A percentile compares a stretch with the other conserved stretches of the same genome.
phyloP scores from a whole-genome alignment of 1,140 invertebrate genomes.

The Choristoneura fumiferana region DNA sequence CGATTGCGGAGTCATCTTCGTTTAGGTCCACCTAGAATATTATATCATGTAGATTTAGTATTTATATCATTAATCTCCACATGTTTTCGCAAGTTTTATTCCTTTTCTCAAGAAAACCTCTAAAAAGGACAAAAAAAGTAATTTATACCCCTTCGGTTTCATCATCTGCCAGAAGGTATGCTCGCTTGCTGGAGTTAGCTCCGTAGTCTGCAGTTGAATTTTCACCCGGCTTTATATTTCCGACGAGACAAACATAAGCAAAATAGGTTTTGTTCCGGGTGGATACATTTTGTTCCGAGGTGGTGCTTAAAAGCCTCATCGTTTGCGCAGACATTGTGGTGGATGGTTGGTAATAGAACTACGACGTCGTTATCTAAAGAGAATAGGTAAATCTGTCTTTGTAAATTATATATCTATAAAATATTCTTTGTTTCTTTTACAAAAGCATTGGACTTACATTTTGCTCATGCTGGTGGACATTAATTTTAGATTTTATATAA shows the following conservation, averaged over 20 bases:
- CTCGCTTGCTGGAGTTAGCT: not conserved
- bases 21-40: constrained; percentile 32
- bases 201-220: not conserved
- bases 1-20: constrained; percentile 38
- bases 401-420: too few relatives aligned
- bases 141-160: constrained; percentile 18
- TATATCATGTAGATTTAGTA: too few relatives aligned
- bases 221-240: constrained; percentile 39
- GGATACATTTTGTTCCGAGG: constrained; percentile 53
- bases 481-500: too few relatives aligned
- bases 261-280: constrained; percentile 23
- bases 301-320: constrained; percentile 46
- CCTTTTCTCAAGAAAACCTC: too few relatives aligned
- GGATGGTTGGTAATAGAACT: constrained; percentile 1
- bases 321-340: constrained; percentile 24
- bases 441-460: too few relatives aligned
- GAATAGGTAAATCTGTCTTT: too few relatives aligned
- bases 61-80: too few relatives aligned
- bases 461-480: too few relatives aligned
- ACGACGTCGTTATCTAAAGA: not conserved
- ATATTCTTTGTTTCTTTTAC: too few relatives aligned
- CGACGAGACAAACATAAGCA: constrained; percentile 57
- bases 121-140: too few relatives aligned
- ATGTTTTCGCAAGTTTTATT: too few relatives aligned
- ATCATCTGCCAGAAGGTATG: constrained; percentile 4